These are phyloP conservation scores for Poecilia wingei DNA, from an alignment of 2,797 vertebrate genomes.

Conservation along the genomic window DNA sequence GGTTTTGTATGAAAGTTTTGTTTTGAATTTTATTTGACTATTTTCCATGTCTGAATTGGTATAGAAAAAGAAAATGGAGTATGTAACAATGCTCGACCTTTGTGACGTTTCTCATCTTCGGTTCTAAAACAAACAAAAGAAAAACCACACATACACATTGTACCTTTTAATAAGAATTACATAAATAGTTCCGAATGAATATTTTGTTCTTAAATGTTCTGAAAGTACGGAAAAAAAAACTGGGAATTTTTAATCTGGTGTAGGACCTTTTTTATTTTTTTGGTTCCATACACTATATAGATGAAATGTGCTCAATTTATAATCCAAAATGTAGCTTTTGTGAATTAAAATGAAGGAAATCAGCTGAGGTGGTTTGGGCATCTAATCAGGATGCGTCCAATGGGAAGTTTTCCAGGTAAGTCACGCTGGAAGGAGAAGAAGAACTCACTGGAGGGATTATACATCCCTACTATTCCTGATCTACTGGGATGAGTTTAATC, in stretches of 20 bases:
- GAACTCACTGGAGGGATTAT: not conserved
- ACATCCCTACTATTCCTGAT: not conserved
- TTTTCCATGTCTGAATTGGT: not conserved
- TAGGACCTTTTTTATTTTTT: not conserved
- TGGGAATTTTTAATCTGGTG: not conserved
- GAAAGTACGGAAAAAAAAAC: not conserved
- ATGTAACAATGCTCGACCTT: not conserved
- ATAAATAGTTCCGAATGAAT: not conserved
- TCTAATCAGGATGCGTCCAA: not conserved
- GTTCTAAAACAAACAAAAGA: not conserved
- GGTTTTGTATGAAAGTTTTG: not conserved
- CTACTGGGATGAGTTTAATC: not conserved
- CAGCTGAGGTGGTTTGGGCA: not conserved
- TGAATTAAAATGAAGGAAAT: not conserved
- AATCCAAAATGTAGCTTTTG: not conserved
- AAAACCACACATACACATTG: no score
- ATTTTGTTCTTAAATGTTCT: not conserved
- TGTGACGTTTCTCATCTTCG: not conserved
- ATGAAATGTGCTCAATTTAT: not conserved
- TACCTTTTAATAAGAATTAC: not conserved
- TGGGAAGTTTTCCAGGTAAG: not conserved
- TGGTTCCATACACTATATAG: not conserved
- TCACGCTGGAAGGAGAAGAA: not conserved
- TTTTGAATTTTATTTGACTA: not conserved
- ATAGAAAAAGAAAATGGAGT: not conserved